Conservation (phyloP, 1,140 invertebrate genomes). For the Apis dorsata region DNA sequence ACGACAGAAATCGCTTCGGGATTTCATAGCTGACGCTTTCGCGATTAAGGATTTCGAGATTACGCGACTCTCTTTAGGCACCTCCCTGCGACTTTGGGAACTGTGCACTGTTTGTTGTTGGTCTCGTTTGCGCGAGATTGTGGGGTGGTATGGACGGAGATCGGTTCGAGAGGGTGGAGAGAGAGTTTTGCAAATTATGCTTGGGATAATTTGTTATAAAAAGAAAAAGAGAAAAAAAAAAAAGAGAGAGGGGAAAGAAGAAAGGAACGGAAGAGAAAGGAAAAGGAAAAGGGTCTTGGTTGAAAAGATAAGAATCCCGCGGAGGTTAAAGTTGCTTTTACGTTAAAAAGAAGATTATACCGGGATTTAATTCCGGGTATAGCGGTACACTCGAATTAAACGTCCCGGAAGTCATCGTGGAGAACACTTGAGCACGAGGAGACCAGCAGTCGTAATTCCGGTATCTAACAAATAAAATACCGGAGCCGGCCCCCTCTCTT, state of each 20-base stretch:
- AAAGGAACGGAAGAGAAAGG: too few relatives aligned
- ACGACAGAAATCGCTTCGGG: not conserved
- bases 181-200: not conserved
- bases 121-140: not conserved
- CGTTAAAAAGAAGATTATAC: constrained; percentile 37
- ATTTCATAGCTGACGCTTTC: constrained; percentile 46
- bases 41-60: constrained; percentile 56
- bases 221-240: not conserved
- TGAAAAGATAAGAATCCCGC: not conserved
- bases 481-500: constrained; percentile 36
- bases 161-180: too few relatives aligned
- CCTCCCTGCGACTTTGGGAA: not conserved
- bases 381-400: constrained; percentile 42
- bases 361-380: constrained; percentile 36
- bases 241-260: too few relatives aligned
- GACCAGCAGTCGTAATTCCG: constrained; percentile 29
- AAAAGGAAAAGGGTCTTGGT: not conserved
- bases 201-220: too few relatives aligned
- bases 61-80: not conserved
- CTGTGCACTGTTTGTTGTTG: not conserved
- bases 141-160: not conserved
- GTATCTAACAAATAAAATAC: constrained; percentile 48
- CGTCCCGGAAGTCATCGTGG: constrained; percentile 36
- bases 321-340: constrained; percentile 11
- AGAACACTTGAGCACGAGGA: constrained; percentile 27